Base-by-base conservation (phyloP, 2,888 invertebrate species). In the Rotaria magnacalcarata region DNA sequence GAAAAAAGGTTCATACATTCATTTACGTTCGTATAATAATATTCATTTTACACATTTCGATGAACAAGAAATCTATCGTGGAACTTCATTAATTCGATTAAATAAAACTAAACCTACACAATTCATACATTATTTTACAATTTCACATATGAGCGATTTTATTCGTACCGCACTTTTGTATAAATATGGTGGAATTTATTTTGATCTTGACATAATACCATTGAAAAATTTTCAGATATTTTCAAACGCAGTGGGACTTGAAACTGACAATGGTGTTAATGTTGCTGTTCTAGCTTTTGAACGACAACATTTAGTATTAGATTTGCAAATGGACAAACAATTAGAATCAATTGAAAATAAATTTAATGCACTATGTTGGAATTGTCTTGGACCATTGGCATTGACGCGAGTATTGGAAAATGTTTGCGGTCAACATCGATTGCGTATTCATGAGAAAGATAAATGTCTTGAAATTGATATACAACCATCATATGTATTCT, bases 121-220 rank as follows among this genome's bases (percentile, higher is more conserved):
- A n/a, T 80, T 19, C 24, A 80, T 80, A 41, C 43, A n/a, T 47
- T 80, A 80, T 80, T 80, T 80, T 80, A 0, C 47, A 5, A 80
- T 80, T 24, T 47, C 47, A n/a, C 80, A 80, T 21, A 80, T 80
- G 80, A 47, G 47, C 19, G 80, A 80, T 47, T 47, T 47, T 80
- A 47, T 80, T 10, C 43, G 80, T 43, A 80, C 80, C 16, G 47
- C 80, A 47, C 80, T 80, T 7, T n/a, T 80, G 47, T 80, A 80
- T 47, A 80, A 80, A 80, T 80, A 80, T 47, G 80, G 80, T 80
- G 80, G 80, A 47, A 80, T 80, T 47, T 80, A 80, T 80, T 80
- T 80, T 80, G 80, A 80, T 80, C 47, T 80, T 11, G 80, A 80
- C 47, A 47, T 80, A 11, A 80, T 80, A n/a, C 80, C 80, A 47